A percentile compares a stretch with the other conserved stretches of the same genome.
phyloP scores from a whole-genome alignment of 2,888 invertebrate genomes.

The Ophion slaviceki region DNA sequence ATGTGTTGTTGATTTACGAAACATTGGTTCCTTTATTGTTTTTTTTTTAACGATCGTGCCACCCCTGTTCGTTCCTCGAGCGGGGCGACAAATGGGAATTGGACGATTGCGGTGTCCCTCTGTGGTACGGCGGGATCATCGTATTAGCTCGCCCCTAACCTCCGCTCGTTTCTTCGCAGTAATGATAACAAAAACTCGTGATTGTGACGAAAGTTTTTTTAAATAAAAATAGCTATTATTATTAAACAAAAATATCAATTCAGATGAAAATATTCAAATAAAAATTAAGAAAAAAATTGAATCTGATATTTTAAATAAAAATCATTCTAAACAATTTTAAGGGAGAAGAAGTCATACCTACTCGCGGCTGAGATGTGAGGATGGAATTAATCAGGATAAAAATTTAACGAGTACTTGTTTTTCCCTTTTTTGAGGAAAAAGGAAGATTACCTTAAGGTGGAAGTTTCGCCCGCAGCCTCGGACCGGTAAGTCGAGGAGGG shows the following conservation, averaged over 20 bases:
- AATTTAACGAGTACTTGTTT: conserved; percentile 6
- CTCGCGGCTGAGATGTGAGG: too few relatives aligned
- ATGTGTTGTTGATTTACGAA: conserved; percentile 33
- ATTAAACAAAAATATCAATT: too few relatives aligned
- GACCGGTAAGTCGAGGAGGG: conserved; percentile 12
- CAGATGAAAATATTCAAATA: neutral
- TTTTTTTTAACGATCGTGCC: neutral
- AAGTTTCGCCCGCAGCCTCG: conserved; percentile 7
- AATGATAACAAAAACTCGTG: neutral
- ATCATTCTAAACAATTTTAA: too few relatives aligned
- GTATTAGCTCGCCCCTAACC: too few relatives aligned
- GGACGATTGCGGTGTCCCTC: conserved; percentile 10
- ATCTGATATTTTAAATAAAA: too few relatives aligned
- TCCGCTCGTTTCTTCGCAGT: neutral
- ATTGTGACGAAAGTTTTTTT: neutral
- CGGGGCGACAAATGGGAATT: conserved; percentile 34
- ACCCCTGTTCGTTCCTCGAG: conserved; percentile 29
- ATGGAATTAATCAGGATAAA: conserved; percentile 16
- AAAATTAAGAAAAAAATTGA: too few relatives aligned
- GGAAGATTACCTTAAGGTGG: neutral
- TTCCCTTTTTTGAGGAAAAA: neutral
- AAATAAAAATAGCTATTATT: too few relatives aligned
- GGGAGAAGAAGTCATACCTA: too few relatives aligned
- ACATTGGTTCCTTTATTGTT: conserved; percentile 12
- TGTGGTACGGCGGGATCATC: neutral